Percentiles rank a stretch among this genome's conserved stretches.
These are phyloP conservation scores for Sericinus montela DNA, from an alignment of 2,888 invertebrate genomes.

Conservation along the genomic window DNA sequence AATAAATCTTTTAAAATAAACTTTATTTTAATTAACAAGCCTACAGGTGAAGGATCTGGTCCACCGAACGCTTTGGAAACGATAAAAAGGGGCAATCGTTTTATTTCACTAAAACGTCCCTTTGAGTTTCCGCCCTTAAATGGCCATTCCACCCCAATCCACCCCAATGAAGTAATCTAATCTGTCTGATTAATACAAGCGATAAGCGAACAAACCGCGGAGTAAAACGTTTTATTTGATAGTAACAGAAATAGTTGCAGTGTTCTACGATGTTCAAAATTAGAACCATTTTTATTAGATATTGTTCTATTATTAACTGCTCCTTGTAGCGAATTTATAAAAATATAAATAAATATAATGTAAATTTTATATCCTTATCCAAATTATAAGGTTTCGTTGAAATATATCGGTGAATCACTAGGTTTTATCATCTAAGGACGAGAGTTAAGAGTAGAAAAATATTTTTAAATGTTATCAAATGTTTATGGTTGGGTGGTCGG, in stretches of 20 bases:
- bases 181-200: constrained; percentile 44
- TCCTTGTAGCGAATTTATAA: too few relatives aligned
- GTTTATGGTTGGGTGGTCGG: too few relatives aligned
- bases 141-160: constrained; percentile 24
- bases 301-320: too few relatives aligned
- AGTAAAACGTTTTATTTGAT: constrained; percentile 19
- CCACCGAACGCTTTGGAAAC: constrained; percentile 27
- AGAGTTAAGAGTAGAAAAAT: too few relatives aligned
- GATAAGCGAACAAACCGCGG: constrained; percentile 34
- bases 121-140: constrained; percentile 34
- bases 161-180: constrained; percentile 33
- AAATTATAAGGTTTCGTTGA: too few relatives aligned
- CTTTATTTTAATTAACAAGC: constrained; percentile 7
- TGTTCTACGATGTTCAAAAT: constrained; percentile 5
- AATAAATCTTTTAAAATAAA: constrained; percentile 13
- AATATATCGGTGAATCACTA: too few relatives aligned
- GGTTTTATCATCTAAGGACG: too few relatives aligned
- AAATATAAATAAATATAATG: too few relatives aligned
- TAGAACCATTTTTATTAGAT: background rate
- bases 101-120: constrained; percentile 31
- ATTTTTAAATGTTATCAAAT: too few relatives aligned
- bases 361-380: too few relatives aligned
- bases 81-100: constrained; percentile 25
- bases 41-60: constrained; percentile 15
- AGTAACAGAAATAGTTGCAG: constrained; percentile 19